A percentile compares a stretch with the other conserved stretches of the same genome.
Evolutionary conservation across 1,140 invertebrate genomes (phyloP).

Genomic region (Oryctes rhinoceros): DNA sequence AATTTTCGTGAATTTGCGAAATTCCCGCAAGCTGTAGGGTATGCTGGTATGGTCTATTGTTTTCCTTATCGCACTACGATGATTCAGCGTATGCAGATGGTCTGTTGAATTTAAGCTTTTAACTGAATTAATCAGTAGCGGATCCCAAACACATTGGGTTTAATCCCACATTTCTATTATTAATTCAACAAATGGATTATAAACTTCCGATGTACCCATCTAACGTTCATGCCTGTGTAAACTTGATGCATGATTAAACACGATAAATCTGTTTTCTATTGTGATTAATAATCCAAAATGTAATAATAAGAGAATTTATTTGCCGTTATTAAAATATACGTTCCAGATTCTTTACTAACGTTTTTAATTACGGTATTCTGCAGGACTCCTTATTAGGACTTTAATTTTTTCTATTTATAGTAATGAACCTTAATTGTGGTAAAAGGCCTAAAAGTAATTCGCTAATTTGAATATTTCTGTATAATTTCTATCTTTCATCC

Average conservation of each 20-base stretch:
- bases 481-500: not conserved
- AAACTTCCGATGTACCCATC: not conserved
- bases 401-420: too few species aligned
- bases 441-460: not conserved
- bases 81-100: too few species aligned
- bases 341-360: not conserved
- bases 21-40: too few species aligned
- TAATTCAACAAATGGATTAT: constrained; percentile 7
- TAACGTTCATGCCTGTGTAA: not conserved
- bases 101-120: too few species aligned
- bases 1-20: too few species aligned
- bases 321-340: not conserved
- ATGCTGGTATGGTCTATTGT: too few species aligned
- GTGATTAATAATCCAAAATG: constrained; percentile 7
- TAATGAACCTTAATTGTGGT: not conserved
- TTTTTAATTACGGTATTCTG: not conserved
- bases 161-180: not conserved
- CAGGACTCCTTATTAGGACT: too few species aligned
- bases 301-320: constrained; percentile 9
- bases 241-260: constrained; percentile 1
- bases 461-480: not conserved
- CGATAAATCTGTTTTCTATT: constrained; percentile 5
- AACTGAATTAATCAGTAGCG: not conserved
- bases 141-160: not conserved
- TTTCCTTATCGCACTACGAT: too few species aligned